Evolutionary conservation across 2,797 vertebrate species (phyloP), one percentile per base, ranked within the genome.

Genomic region (Sebastes oblongus): DNA sequence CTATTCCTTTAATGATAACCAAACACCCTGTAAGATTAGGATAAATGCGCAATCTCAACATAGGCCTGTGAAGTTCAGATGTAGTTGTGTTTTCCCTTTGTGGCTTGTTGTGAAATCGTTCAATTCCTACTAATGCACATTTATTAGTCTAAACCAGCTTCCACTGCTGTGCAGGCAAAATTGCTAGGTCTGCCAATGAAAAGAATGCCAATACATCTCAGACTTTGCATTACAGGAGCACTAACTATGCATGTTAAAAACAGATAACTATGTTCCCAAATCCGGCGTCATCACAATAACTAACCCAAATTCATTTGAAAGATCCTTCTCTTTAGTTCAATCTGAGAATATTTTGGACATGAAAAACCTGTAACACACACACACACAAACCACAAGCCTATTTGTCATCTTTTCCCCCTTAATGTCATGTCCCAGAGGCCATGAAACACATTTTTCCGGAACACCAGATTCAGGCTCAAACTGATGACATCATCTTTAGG

Each of bases 361-460:
- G 8, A 30, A 59, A 73, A 71, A 58, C 13, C 50, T 52, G 50
- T 52, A 52, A n/a, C 8, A 39, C 66, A 54, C 24, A 36, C 22
- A 27, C 22, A 27, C 22, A 54, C n/a, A 24, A n/a, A 72, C 61
- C 34, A 42, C 65, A 82, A 8, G 16, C 27, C 36, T 29, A 61
- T 77, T 78, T 59, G 70, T 70, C 70, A 82, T 80, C 6, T 66
- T 88, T 77, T 82, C 76, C 80, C 34, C 50, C 52, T 59, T n/a
- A 32, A 18, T 71, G 55, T 73, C 29, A 32, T 16, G 7, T 61
- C 68, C 75, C 67, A 36, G 50, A 81, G 70, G 56, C 62, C 82
- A 86, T 61, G 24, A 59, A 89, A 76, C 88, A 82, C 69, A 87
- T 84, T 88, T 90, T 87, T 92, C 87, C 78, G 2, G 73, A 67